phyloP scores from a whole-genome alignment of 2,113 vertebrate genomes.

The Neopipo cinnamomea region DNA sequence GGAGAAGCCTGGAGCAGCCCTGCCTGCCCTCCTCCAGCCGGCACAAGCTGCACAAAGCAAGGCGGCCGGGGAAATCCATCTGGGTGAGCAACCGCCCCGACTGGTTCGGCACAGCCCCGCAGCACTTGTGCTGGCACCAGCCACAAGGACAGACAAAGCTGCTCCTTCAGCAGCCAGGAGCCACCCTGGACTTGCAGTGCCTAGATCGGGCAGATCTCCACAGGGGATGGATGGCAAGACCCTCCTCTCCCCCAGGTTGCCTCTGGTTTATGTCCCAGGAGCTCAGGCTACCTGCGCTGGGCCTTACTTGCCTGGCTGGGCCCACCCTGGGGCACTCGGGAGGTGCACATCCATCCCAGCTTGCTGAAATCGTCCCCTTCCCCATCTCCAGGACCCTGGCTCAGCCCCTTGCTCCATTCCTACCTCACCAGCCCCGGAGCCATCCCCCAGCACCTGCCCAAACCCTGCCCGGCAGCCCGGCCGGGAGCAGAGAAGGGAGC shows the following conservation, averaged over 20 bases:
- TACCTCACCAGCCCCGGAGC: not conserved
- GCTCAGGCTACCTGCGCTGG: not conserved
- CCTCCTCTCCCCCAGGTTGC: not conserved
- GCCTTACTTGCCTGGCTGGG: not conserved
- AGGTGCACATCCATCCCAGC: not conserved
- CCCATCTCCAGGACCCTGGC: not conserved
- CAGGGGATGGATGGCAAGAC: not conserved
- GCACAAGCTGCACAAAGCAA: not conserved
- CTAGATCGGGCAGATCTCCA: fast-evolving
- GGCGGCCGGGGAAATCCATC: not conserved
- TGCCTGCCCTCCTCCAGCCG: not conserved
- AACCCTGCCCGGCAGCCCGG: not conserved
- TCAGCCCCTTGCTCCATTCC: fast-evolving
- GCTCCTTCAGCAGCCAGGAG: not conserved
- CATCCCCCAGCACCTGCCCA: not conserved
- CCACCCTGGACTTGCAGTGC: not conserved
- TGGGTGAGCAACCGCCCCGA: not conserved
- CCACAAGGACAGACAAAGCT: not conserved
- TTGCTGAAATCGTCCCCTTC: not conserved
- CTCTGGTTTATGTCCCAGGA: not conserved
- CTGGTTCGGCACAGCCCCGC: not conserved
- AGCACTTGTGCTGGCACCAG: not conserved
- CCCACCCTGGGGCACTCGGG: not conserved
- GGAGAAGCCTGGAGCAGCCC: not conserved
- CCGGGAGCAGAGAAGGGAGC: not conserved